Percentiles rank a stretch among this genome's conserved stretches.
phyloP scores from a whole-genome alignment of 2,113 vertebrate species.

The Pholis gunnellus region DNA sequence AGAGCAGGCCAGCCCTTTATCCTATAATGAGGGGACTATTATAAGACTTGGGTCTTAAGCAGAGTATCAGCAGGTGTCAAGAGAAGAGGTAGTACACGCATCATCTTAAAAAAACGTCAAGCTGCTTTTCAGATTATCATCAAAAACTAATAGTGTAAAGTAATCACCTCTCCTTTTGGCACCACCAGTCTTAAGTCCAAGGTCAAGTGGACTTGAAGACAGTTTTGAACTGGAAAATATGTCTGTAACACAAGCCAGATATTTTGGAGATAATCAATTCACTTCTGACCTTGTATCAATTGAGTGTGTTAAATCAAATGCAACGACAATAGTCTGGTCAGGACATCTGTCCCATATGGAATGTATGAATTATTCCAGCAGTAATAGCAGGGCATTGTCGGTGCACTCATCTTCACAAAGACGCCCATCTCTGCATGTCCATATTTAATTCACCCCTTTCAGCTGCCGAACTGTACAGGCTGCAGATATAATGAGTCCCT shows the following conservation, averaged over 20 bases:
- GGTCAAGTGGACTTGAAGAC: background rate
- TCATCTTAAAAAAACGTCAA: conserved; percentile 69
- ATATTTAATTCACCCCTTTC: conserved; percentile 77
- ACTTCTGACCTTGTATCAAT: conserved; percentile 47
- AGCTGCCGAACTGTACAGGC: conserved; percentile 78
- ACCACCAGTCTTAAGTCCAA: conserved; percentile 47
- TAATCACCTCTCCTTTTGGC: conserved; percentile 55
- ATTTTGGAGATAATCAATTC: conserved; percentile 44
- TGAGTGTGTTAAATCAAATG: conserved; percentile 23
- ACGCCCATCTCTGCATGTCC: conserved; percentile 73
- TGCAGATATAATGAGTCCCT: conserved; percentile 79
- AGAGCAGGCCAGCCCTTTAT: conserved; percentile 75
- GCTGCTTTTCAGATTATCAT: conserved; percentile 78
- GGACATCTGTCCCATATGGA: conserved; percentile 72
- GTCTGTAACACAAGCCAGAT: background rate
- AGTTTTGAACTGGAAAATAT: conserved; percentile 17
- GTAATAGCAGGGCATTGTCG: conserved; percentile 68
- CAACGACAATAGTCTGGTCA: conserved; percentile 21
- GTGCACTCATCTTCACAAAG: conserved; percentile 74
- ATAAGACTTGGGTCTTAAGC: conserved; percentile 76
- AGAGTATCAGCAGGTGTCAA: conserved; percentile 46
- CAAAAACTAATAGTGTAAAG: conserved; percentile 55
- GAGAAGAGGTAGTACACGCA: conserved; percentile 48
- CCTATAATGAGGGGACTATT: conserved; percentile 80
- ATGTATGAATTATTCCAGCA: conserved; percentile 76